Conservation (phyloP, 2,113 vertebrate genomes). For the Calyptomena viridis region DNA sequence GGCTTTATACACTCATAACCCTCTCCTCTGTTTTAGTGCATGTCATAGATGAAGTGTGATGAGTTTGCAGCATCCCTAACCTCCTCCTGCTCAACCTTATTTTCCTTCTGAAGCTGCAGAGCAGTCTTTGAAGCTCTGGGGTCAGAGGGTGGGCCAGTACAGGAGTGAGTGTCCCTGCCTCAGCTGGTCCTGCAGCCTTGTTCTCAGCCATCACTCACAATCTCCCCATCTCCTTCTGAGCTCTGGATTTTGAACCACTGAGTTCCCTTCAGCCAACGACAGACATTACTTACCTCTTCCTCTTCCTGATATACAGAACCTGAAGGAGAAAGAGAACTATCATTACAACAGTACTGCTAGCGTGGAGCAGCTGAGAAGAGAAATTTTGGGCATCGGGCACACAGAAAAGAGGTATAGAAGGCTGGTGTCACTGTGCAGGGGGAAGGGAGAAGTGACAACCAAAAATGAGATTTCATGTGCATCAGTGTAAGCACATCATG, state of each 20-base stretch:
- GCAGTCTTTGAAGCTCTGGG: background rate
- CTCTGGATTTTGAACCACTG: background rate
- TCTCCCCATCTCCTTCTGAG: background rate
- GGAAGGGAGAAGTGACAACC: background rate
- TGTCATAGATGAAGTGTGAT: background rate
- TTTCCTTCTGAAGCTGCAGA: background rate
- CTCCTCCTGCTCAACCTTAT: background rate
- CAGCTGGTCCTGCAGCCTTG: background rate
- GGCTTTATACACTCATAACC: background rate
- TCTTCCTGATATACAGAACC: constrained; percentile 96
- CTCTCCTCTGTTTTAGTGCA: background rate
- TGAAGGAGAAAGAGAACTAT: constrained; percentile 66
- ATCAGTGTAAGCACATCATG: background rate
- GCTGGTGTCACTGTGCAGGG: background rate
- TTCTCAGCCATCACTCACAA: background rate
- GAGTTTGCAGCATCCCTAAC: background rate
- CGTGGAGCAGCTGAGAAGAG: background rate
- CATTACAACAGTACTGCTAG: background rate
- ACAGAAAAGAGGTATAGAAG: background rate
- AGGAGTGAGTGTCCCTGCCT: background rate
- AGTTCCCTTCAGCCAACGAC: background rate
- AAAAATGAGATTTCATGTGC: background rate
- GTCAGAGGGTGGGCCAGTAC: background rate
- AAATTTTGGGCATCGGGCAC: background rate
- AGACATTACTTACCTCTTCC: constrained; percentile 85